A percentile compares a stretch with the other conserved stretches of the same genome.
phyloP scores from a whole-genome alignment of 2,888 invertebrate species.

The Sphinx pinastri region DNA sequence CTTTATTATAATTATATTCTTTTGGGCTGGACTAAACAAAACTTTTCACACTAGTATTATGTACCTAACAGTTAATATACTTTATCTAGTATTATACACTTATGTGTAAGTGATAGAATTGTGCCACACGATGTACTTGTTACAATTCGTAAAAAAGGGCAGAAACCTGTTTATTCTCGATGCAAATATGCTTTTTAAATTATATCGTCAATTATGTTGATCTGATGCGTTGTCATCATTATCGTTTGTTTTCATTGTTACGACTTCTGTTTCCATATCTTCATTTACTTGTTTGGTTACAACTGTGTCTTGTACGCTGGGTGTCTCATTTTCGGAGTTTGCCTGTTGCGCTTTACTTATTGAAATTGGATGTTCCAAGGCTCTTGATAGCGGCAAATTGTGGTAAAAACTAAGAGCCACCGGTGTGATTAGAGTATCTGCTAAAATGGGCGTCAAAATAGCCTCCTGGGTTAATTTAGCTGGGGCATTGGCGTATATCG shows the following conservation, averaged over 20 bases:
- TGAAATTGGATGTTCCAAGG: conserved; percentile 63
- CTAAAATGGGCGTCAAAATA: conserved; percentile 35
- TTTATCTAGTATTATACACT: background rate
- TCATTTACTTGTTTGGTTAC: conserved; percentile 1
- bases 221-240: background rate
- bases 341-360: conserved; percentile 55
- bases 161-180: background rate
- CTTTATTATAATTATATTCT: no score
- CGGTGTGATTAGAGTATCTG: conserved; percentile 59
- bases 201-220: background rate
- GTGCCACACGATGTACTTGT: no score
- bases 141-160: no score
- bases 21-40: no score
- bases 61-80: background rate
- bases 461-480: conserved; percentile 45
- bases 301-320: background rate
- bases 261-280: background rate
- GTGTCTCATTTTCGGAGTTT: conserved; percentile 31
- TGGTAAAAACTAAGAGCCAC: conserved; percentile 67
- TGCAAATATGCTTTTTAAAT: background rate
- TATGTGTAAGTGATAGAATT: no score
- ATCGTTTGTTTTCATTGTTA: background rate
- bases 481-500: conserved; percentile 46
- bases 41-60: no score
- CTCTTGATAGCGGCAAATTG: conserved; percentile 68